Conservation (phyloP, 2,888 invertebrate genomes). For the Automeris io region DNA sequence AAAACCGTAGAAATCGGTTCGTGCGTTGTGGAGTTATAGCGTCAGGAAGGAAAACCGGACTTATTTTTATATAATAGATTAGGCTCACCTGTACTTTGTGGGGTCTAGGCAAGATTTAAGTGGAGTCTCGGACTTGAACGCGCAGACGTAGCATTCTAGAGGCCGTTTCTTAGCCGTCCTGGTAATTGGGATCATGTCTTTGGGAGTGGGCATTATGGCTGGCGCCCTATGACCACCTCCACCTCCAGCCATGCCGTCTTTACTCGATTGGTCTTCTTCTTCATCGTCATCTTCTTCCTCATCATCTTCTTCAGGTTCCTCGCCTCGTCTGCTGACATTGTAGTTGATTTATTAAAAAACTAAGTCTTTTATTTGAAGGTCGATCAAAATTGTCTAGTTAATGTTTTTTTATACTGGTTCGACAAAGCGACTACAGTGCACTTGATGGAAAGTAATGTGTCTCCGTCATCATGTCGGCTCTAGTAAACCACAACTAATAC, state of each 20-base stretch:
- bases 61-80: neutral
- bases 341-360: neutral
- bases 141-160: conserved; percentile 61
- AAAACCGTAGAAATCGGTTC: too few relatives aligned
- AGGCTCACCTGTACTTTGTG: conserved; percentile 48
- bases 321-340: neutral
- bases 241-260: conserved; percentile 27
- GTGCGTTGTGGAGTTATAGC: too few relatives aligned
- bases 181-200: conserved; percentile 23
- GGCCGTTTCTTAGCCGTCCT: conserved; percentile 45
- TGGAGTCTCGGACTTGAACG: conserved; percentile 51
- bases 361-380: neutral
- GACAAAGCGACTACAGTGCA: too few relatives aligned
- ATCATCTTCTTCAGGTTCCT: conserved; percentile 21
- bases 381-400: neutral
- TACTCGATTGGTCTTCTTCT: conserved; percentile 40
- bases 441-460: too few relatives aligned
- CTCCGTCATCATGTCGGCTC: neutral
- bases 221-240: conserved; percentile 23
- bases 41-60: too few relatives aligned
- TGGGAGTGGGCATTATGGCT: conserved; percentile 22
- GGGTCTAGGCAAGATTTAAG: conserved; percentile 59
- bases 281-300: conserved; percentile 39
- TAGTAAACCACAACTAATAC: too few relatives aligned
- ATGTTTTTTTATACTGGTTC: too few relatives aligned